A percentile compares a stretch with the other conserved stretches of the same genome.
Evolutionary conservation across 2,797 vertebrate species (phyloP).

Genomic region (Phrynocephalus vlangalii): DNA sequence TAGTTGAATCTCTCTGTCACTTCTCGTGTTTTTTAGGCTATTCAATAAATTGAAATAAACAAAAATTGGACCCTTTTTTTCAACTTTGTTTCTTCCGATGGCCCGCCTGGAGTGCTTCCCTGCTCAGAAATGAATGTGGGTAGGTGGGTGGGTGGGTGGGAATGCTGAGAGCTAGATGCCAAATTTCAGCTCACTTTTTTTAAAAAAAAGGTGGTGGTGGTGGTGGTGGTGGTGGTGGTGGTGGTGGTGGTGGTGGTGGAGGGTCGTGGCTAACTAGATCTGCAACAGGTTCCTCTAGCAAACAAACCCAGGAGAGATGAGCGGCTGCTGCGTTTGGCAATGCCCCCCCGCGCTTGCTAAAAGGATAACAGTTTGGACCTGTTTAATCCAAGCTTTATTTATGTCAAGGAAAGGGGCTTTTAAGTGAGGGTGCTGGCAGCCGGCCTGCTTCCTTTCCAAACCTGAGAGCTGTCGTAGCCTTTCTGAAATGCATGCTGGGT

Average conservation of each 20-base stretch:
- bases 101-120: not conserved
- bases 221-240: too few relatives aligned
- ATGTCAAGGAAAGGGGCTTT: conserved; percentile 67
- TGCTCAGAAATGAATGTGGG: not conserved
- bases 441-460: conserved; percentile 61
- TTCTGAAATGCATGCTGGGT: conserved; percentile 67
- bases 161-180: not conserved
- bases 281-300: not conserved
- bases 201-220: too few relatives aligned
- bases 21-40: conserved; percentile 73
- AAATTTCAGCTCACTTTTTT: not conserved
- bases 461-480: conserved; percentile 31
- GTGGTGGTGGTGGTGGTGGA: too few relatives aligned
- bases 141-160: not conserved
- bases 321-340: not conserved
- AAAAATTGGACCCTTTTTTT: conserved; percentile 42
- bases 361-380: conserved; percentile 46
- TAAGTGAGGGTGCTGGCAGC: conserved; percentile 53
- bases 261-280: not conserved
- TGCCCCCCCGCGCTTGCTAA: conserved; percentile 2
- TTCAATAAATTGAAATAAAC: conserved; percentile 74
- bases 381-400: conserved; percentile 72
- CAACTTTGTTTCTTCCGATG: not conserved
- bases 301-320: conserved; percentile 29
- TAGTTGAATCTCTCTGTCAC: conserved; percentile 58